Percentiles rank a stretch among this genome's conserved stretches.
Evolutionary conservation across 2,888 invertebrate genomes (phyloP).

Genomic region (Ophioninae sp.): DNA sequence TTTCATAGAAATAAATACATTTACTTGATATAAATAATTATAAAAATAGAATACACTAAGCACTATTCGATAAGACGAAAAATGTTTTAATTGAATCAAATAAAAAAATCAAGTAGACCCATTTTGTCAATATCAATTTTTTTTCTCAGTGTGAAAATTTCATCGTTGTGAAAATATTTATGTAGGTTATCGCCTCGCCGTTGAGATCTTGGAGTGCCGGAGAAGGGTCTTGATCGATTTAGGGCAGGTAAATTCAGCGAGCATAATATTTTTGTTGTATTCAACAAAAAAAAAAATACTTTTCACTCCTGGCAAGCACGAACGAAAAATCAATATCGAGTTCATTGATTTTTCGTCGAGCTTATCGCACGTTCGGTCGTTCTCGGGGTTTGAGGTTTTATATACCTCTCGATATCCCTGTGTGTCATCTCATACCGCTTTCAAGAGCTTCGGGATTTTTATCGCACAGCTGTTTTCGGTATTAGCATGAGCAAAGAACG

Average conservation of each 20-base stretch:
- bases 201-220: background rate
- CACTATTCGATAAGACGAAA: too few species aligned
- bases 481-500: background rate
- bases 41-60: too few species aligned
- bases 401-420: background rate
- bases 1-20: too few species aligned
- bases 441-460: background rate
- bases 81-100: too few species aligned
- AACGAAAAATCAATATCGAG: background rate
- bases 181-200: conserved; percentile 5
- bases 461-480: background rate
- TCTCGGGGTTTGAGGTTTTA: background rate
- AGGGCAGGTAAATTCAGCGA: background rate
- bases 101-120: too few species aligned
- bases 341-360: background rate
- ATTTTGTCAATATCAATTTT: background rate
- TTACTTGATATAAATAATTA: too few species aligned
- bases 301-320: background rate
- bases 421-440: background rate
- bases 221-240: background rate
- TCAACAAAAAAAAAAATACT: background rate
- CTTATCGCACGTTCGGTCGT: background rate
- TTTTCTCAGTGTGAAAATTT: background rate
- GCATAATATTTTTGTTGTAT: conserved; percentile 15
- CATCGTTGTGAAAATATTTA: conserved; percentile 3